Conservation (phyloP, 2,888 invertebrate genomes). For the Tinea semifulvella region DNA sequence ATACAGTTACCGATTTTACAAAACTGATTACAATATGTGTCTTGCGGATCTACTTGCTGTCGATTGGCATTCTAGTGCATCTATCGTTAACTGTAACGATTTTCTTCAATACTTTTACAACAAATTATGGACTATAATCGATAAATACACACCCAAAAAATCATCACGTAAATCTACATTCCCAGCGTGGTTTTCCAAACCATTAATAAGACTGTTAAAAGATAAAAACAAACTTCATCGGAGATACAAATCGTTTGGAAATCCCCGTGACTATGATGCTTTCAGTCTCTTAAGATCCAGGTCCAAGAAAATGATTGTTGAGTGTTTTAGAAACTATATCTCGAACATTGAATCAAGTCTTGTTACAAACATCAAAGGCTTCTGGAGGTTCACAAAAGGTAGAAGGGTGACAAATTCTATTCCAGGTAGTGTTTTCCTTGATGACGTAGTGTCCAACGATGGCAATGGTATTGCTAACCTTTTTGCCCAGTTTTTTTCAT, state of each 20-base stretch:
- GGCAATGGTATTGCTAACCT: background rate
- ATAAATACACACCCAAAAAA: background rate
- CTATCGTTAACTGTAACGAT: too few relatives aligned
- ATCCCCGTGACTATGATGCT: conserved; percentile 1
- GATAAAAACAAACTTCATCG: background rate
- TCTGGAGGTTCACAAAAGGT: background rate
- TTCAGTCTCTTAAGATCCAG: background rate
- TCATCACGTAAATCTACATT: background rate
- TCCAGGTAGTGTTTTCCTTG: background rate
- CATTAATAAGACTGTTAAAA: background rate
- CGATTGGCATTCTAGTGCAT: too few relatives aligned
- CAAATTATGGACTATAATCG: too few relatives aligned
- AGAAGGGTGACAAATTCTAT: background rate
- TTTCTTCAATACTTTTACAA: too few relatives aligned
- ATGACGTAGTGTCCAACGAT: background rate
- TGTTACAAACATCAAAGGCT: background rate
- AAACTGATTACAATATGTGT: too few relatives aligned
- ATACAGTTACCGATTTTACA: too few relatives aligned
- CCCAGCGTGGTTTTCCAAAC: background rate
- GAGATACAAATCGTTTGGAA: background rate
- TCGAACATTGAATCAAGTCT: background rate
- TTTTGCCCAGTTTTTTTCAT: background rate
- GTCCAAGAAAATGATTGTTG: background rate
- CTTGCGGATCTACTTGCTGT: too few relatives aligned
- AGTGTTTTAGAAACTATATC: background rate